These are phyloP conservation scores for Arnoldichthys spilopterus DNA, from an alignment of 2,797 vertebrate genomes.

Conservation along the genomic window DNA sequence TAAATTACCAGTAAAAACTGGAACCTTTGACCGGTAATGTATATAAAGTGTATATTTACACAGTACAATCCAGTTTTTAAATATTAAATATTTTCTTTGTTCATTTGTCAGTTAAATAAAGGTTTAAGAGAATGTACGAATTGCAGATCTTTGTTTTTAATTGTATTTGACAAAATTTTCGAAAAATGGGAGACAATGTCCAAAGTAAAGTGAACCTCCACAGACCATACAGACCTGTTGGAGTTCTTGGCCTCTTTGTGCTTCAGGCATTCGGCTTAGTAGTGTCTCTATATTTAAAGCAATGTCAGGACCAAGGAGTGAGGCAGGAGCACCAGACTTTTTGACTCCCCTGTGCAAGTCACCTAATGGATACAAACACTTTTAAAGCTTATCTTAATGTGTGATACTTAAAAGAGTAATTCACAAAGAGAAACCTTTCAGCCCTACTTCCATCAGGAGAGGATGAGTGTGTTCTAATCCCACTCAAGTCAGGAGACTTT, in stretches of 20 bases:
- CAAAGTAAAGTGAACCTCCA: neutral
- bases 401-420: neutral
- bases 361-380: slow-evolving; percentile 40
- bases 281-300: slow-evolving; percentile 76
- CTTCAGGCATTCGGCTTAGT: slow-evolving; percentile 73
- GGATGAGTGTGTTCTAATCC: slow-evolving; percentile 45
- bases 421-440: neutral
- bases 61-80: too few relatives aligned
- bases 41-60: too few relatives aligned
- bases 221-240: slow-evolving; percentile 76
- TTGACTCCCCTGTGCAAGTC: slow-evolving; percentile 22
- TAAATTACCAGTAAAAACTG: too few relatives aligned
- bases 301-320: slow-evolving; percentile 70
- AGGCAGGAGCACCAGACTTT: slow-evolving; percentile 24
- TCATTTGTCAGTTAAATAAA: too few relatives aligned
- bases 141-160: too few relatives aligned
- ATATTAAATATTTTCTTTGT: too few relatives aligned
- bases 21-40: too few relatives aligned
- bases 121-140: too few relatives aligned
- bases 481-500: slow-evolving; percentile 46
- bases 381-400: neutral
- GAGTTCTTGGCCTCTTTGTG: slow-evolving; percentile 70
- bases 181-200: too few relatives aligned
- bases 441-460: slow-evolving; percentile 68
- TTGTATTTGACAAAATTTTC: too few relatives aligned